Conservation (phyloP, 2,113 vertebrate species). For the Pteropus alecto region DNA sequence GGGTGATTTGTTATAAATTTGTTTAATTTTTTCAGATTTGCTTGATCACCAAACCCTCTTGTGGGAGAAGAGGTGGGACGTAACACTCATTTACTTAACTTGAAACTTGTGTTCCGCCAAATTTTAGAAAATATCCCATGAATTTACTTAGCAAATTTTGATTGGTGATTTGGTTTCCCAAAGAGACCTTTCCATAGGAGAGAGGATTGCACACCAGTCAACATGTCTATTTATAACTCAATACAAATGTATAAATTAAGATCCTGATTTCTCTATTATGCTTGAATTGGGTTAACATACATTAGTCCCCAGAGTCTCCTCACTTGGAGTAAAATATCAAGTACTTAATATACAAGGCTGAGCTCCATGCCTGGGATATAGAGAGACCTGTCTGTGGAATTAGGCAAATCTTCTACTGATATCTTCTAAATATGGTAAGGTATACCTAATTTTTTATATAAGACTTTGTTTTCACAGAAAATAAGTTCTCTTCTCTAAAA, state of each 20-base stretch:
- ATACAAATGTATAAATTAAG: background rate
- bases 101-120: background rate
- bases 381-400: background rate
- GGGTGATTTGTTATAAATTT: background rate
- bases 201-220: background rate
- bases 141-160: background rate
- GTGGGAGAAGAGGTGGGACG: rapidly evolving
- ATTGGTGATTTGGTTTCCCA: background rate
- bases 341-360: background rate
- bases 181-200: background rate
- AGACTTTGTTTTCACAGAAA: background rate
- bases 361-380: background rate
- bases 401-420: background rate
- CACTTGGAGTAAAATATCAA: background rate
- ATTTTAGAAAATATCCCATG: background rate
- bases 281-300: background rate
- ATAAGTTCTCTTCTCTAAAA: background rate
- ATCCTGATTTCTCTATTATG: background rate
- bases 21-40: background rate
- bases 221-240: background rate
- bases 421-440: background rate
- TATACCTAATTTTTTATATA: background rate
- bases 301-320: background rate
- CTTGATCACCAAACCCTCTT: background rate
- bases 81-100: background rate